Base-by-base conservation (phyloP, 2,113 vertebrate genomes). In the Abramis brama region DNA sequence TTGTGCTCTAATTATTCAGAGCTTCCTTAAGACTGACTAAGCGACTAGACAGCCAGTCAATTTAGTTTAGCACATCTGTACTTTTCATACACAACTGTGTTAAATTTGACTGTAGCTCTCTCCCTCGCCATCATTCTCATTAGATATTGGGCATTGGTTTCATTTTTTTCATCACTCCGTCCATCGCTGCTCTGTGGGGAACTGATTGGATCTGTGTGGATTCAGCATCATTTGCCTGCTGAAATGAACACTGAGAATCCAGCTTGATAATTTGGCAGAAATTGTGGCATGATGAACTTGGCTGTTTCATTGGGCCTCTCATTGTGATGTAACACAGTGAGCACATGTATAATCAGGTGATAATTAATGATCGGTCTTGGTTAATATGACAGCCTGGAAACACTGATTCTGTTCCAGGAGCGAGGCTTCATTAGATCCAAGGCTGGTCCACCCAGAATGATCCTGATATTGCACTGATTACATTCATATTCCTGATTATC, bases 241-340 rank as follows among this genome's bases (percentile, higher is more conserved):
- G 43, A 82, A 82, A 23, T 66, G 25, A 68, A 68, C 19, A 0
- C 2, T 68, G 11, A 82, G 62, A 50, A 68, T 82, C 79, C 59
- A 45, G 15, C 39, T 62, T 30, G 39, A 80, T 80, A 80, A 80
- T 80, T 80, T 80, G 79, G 15, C 59, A 47, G 59, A 80, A 80
- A 80, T 21, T 45, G 79, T 45, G n/a, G 59, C 15, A 25, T 70
- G 79, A 50, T 82, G 62, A 66, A 52, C 27, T 82, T 52, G 59
- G 43, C 62, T 52, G 62, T 52, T 36, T 68, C 10, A 68, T 3
- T 33, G 62, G 79, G 15, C 59, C 36, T 27, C 57, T 80, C 79
- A 30, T 80, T 64, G 45, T 82, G 79, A 66, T 82, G 79, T 82
- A 62, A 82, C 79, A 82, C 79, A 68, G 79, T 66, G 25, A 68